Base-by-base conservation (phyloP, 2,797 vertebrate species). In the Halcyon smyrnensis region DNA sequence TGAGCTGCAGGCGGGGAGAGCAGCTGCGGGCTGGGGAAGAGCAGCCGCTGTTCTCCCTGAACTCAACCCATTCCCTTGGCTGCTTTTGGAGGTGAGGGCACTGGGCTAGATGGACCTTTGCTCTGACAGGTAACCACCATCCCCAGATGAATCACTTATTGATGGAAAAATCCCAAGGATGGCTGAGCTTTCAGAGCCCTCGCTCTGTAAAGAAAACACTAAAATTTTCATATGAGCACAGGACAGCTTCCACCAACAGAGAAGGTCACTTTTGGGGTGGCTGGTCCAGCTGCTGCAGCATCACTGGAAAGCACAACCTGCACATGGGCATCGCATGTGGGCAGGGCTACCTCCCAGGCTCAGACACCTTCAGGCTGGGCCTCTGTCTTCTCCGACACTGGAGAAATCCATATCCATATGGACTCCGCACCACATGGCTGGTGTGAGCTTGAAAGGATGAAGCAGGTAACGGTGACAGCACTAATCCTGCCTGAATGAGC, bases 291-390 rank as follows among this genome's bases (percentile, higher is more conserved):
- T 77, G 53, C 48, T 34, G 30, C 45, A 57, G 62, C 36, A 59
- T 51, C 62, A 73, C 71, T 76, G 71, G 37, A 27, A 41, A 60
- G 41, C 67, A 17, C 53, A 74, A 16, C 51, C 69, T 41, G 74
- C 39, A 5, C 34, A 0, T 0, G 28, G 50, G 30, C 91, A 32
- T 15, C 5, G 0, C 1, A 0, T 8, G 46, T 17, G 27, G 9
- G n/a, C 41, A 51, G 5, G 8, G 4, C 2, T 13, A 16, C 24
- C n/a, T 59, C 9, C 56, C 14, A 32, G 30, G 60, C 41, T 69
- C 71, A 80, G n/a, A 4, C 7, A 39, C 5, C 56, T 56, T 50
- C 56, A 39, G 36, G 3, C 32, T 20, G 64, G 8, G 17, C 36
- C 45, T 64, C 56, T n/a, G 28, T 25, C 46, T 18, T 32, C 50